Evolutionary conservation across 2,113 vertebrate genomes (phyloP).

Genomic region (Festucalex cinctus): DNA sequence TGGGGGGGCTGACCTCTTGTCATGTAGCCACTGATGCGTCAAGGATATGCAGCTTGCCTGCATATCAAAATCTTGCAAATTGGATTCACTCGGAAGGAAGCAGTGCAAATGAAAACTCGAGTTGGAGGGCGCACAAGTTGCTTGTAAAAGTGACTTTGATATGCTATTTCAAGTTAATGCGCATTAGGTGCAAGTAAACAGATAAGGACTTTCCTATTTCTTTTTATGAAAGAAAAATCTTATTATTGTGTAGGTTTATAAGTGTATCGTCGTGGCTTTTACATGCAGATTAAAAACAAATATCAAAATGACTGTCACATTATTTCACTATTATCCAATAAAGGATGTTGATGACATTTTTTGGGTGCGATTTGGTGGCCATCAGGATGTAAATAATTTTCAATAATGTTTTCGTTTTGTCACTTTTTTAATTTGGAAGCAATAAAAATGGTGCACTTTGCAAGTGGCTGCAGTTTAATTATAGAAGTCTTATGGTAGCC

Average conservation of each 20-base stretch:
- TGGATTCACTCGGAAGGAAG: constrained; percentile 32
- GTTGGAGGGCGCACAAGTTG: background rate
- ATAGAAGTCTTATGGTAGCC: constrained; percentile 11
- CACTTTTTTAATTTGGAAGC: constrained; percentile 5
- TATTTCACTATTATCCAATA: no score
- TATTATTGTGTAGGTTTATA: background rate
- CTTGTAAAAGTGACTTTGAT: constrained; percentile 19
- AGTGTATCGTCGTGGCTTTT: background rate
- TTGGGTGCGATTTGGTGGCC: background rate
- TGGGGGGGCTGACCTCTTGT: constrained; percentile 93
- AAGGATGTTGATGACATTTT: no score
- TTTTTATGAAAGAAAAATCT: no score
- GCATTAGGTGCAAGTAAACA: background rate
- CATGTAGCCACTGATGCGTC: constrained; percentile 74
- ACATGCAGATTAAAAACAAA: background rate
- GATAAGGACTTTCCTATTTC: no score
- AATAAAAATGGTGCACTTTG: constrained; percentile 12
- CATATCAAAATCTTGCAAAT: constrained; percentile 29
- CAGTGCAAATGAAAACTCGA: background rate
- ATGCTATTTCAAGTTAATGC: background rate
- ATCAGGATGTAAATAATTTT: no score
- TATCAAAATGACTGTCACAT: background rate
- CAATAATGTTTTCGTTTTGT: background rate
- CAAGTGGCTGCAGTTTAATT: constrained; percentile 6
- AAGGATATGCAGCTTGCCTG: constrained; percentile 42